Conservation (phyloP, 1,140 invertebrate species). For the Oryctes rhinoceros region DNA sequence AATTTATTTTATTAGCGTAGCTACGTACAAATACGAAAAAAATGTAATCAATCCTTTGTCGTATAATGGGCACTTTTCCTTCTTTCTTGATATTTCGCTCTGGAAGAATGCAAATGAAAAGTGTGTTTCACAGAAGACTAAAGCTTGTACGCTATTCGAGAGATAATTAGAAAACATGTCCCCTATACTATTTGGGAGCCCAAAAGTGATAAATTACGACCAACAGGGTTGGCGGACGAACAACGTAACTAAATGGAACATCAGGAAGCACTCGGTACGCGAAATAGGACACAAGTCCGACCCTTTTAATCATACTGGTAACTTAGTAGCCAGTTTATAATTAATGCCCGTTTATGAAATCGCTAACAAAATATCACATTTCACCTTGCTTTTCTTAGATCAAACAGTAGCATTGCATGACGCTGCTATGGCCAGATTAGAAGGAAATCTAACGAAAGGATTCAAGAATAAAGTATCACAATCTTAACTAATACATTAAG, state of each 20-base stretch:
- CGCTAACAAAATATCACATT: constrained; percentile 9
- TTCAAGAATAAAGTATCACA: too few species aligned
- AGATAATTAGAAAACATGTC: not conserved
- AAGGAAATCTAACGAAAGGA: too few species aligned
- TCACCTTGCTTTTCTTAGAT: not conserved
- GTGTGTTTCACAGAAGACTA: too few species aligned
- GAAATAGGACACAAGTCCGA: constrained; percentile 9
- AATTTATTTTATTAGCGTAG: too few species aligned
- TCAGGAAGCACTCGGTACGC: not conserved
- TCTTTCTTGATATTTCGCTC: too few species aligned
- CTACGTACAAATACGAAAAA: too few species aligned
- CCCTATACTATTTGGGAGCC: not conserved
- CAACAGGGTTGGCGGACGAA: not conserved
- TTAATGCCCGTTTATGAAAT: constrained; percentile 26
- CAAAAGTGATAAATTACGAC: not conserved
- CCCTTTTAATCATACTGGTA: constrained; percentile 25
- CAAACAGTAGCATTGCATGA: not conserved
- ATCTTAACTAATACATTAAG: too few species aligned
- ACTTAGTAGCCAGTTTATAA: constrained; percentile 23
- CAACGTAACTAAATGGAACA: constrained; percentile 19
- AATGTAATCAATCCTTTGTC: too few species aligned
- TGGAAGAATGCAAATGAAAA: too few species aligned
- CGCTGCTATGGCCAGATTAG: too few species aligned
- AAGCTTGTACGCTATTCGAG: too few species aligned
- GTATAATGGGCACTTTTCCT: too few species aligned